phyloP scores from a whole-genome alignment of 2,888 invertebrate species.

The Hydraecia micacea region DNA sequence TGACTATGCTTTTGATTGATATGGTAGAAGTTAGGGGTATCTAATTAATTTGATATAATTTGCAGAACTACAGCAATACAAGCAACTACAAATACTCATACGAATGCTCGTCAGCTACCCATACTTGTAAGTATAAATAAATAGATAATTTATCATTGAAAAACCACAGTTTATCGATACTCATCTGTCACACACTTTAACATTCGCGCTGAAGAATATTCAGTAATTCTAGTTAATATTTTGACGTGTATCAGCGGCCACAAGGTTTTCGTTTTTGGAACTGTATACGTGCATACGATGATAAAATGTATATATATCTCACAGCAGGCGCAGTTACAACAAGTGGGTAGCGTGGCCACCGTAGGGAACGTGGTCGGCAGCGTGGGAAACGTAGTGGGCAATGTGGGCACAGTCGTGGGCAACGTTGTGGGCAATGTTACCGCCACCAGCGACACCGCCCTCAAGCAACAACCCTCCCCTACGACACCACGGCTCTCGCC shows the following conservation, averaged over 20 bases:
- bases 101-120: conserved; percentile 91
- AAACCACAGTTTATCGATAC: not conserved
- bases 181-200: not conserved
- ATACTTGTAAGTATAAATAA: conserved; percentile 91
- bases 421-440: conserved; percentile 68
- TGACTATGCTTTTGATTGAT: not conserved
- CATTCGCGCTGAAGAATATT: not conserved
- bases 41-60: conserved; percentile 41
- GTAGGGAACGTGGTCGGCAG: conserved; percentile 70
- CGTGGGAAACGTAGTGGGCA: conserved; percentile 71
- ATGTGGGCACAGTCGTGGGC: conserved; percentile 70
- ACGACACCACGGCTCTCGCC: conserved; percentile 84
- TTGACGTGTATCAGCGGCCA: not conserved
- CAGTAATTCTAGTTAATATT: not conserved
- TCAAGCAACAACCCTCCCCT: conserved; percentile 87
- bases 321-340: conserved; percentile 93
- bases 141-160: not conserved
- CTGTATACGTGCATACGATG: not conserved
- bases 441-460: conserved; percentile 77
- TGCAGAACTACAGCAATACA: conserved; percentile 85
- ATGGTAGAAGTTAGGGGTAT: not conserved
- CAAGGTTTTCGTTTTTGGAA: not conserved
- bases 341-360: conserved; percentile 78
- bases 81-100: conserved; percentile 84
- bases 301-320: conserved; percentile 27